Evolutionary conservation across 2,888 invertebrate genomes (phyloP).

Genomic region (Amorpha juglandis): DNA sequence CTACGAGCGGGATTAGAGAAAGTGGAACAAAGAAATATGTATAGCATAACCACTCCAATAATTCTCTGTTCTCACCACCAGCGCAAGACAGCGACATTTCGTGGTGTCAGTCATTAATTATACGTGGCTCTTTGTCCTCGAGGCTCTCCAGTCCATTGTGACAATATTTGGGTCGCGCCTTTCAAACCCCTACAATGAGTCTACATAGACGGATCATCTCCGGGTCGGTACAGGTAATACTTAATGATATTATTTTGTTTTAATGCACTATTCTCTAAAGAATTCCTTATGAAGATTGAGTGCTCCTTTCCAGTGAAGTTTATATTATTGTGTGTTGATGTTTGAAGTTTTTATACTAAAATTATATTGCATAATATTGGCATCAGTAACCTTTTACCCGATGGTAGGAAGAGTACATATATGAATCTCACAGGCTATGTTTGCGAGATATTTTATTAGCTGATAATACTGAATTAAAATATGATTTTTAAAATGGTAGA

Average conservation of each 20-base stretch:
- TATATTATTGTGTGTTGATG: background rate
- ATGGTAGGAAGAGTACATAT: too few species aligned
- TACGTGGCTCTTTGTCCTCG: slow-evolving; percentile 77
- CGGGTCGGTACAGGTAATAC: slow-evolving; percentile 46
- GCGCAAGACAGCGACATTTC: slow-evolving; percentile 74
- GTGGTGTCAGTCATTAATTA: slow-evolving; percentile 82
- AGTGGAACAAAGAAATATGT: too few species aligned
- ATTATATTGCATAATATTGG: background rate
- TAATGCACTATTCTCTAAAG: slow-evolving; percentile 19
- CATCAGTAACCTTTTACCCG: background rate
- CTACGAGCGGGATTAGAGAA: too few species aligned
- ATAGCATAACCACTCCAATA: slow-evolving; percentile 40
- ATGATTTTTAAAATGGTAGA: too few species aligned
- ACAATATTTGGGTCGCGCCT: slow-evolving; percentile 81
- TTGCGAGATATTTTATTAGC: too few species aligned
- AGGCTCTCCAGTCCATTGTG: slow-evolving; percentile 75
- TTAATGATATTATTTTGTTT: slow-evolving; percentile 24
- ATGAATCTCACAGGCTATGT: too few species aligned
- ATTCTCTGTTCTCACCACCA: slow-evolving; percentile 44
- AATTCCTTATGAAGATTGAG: slow-evolving; percentile 19
- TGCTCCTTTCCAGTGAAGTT: background rate
- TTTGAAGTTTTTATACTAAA: background rate
- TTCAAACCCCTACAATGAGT: slow-evolving; percentile 73
- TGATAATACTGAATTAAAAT: too few species aligned
- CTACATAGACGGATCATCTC: slow-evolving; percentile 75